Evolutionary conservation across 2,888 invertebrate species (phyloP).

Genomic region (Lapara coniferarum): DNA sequence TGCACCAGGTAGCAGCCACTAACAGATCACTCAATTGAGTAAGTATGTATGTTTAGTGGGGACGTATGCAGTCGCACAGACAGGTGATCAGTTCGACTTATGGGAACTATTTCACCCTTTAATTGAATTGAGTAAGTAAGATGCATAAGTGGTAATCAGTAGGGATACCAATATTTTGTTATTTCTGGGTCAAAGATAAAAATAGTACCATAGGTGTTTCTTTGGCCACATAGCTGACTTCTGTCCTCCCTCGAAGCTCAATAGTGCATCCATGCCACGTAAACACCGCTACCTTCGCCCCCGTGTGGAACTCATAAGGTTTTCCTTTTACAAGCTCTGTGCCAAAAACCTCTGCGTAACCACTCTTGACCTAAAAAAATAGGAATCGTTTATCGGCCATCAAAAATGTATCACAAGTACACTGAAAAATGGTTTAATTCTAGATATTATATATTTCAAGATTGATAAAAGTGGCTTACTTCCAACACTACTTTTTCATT

Average conservation of each 20-base stretch:
- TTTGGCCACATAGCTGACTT: slow-evolving; percentile 96
- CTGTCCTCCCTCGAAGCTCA: slow-evolving; percentile 93
- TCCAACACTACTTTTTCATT: slow-evolving; percentile 92
- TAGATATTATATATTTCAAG: not conserved
- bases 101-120: no score
- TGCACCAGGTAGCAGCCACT: no score
- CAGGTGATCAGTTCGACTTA: no score
- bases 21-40: no score
- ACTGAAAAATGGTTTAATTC: not conserved
- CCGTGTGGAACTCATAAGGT: slow-evolving; percentile 93
- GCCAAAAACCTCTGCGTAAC: slow-evolving; percentile 98
- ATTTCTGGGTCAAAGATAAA: not conserved
- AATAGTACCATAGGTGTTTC: slow-evolving; percentile 95
- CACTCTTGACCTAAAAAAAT: slow-evolving; percentile 88
- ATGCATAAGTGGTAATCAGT: no score
- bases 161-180: not conserved
- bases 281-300: slow-evolving; percentile 97
- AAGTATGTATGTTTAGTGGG: no score
- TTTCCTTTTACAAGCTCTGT: slow-evolving; percentile 97
- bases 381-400: slow-evolving; percentile 28
- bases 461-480: slow-evolving; percentile 66
- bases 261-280: slow-evolving; percentile 97
- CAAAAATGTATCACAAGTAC: not conserved
- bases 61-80: no score
- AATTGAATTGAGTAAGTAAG: no score